Evolutionary conservation across 2,797 vertebrate genomes (phyloP).

Genomic region (Phaenicophaeus curvirostris): DNA sequence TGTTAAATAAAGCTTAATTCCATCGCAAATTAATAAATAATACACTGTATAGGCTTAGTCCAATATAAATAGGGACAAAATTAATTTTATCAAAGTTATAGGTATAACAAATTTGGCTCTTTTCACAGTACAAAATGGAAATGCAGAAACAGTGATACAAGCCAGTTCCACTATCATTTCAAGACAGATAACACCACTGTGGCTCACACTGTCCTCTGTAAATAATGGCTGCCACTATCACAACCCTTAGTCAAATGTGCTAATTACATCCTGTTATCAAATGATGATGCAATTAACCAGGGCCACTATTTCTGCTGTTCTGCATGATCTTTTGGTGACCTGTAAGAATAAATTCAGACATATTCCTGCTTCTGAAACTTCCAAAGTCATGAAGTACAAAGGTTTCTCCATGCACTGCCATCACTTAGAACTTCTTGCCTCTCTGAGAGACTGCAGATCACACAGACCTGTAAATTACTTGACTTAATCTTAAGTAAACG

Average conservation of each 20-base stretch:
- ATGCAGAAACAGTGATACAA: background rate
- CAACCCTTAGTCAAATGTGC: background rate
- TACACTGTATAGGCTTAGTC: background rate
- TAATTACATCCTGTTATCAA: slow-evolving; percentile 56
- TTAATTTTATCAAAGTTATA: background rate
- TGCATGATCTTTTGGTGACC: background rate
- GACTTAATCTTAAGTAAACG: slow-evolving; percentile 19
- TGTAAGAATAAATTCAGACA: slow-evolving; percentile 1
- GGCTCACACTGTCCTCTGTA: background rate
- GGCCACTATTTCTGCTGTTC: background rate
- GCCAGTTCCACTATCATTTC: background rate
- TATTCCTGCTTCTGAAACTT: background rate
- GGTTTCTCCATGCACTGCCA: background rate
- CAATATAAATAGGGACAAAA: background rate
- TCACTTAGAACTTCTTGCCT: background rate
- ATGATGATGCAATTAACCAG: slow-evolving; percentile 39
- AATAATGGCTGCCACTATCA: slow-evolving; percentile 2
- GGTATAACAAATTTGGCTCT: background rate
- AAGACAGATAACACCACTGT: background rate
- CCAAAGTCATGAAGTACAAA: background rate
- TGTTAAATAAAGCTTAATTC: background rate
- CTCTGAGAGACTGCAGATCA: background rate
- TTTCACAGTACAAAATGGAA: background rate
- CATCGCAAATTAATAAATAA: background rate
- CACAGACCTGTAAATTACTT: background rate